Base-by-base conservation (phyloP, 2,888 invertebrate genomes). In the Trissoscelio sp. region DNA sequence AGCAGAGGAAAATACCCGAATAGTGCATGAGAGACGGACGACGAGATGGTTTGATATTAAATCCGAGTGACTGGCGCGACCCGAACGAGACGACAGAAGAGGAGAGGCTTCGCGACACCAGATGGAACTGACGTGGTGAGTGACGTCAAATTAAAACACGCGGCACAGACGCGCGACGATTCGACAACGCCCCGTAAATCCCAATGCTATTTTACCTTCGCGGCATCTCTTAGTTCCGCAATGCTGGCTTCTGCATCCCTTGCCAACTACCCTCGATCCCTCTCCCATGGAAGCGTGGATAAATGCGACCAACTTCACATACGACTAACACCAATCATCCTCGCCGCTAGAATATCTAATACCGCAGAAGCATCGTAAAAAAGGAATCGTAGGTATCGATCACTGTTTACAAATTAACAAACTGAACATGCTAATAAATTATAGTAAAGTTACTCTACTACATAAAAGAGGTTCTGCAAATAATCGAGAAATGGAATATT, bases 71-170 rank as follows among this genome's bases (percentile, higher is more conserved):
- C 89, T 89, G 88, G 88, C 88, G 86, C 87, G 87, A 87, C 86
- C 87, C 84, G 87, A 87, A 85, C 87, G 86, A 84, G 86, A 79
- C 84, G 88, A 86, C 85, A 86, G 86, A 83, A 85, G 80, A 84
- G 85, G 85, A 86, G 86, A 85, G 85, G 79, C 86, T 81, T 87
- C 86, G 86, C 86, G 87, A 88, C 88, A 88, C 88, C 90, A 89
- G 89, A 89, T 90, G 90, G 88, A 88, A 88, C 88, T 89, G 90
- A 89, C 90, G 87, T 85, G 87, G 87, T 88, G 90, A 90, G 89
- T 89, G 90, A 89, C 90, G 88, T 89, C 88, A 89, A 90, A 89
- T 90, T 89, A 90, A 90, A 90, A 90, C 89, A 89, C 89, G 86
- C 87, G 83, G 88, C 86, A 87, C 85, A 86, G 86, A 88, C 88